Evolutionary conservation across 92 coral and sea anemone species (phyloP).

Genomic region (Palythoa grandis): DNA sequence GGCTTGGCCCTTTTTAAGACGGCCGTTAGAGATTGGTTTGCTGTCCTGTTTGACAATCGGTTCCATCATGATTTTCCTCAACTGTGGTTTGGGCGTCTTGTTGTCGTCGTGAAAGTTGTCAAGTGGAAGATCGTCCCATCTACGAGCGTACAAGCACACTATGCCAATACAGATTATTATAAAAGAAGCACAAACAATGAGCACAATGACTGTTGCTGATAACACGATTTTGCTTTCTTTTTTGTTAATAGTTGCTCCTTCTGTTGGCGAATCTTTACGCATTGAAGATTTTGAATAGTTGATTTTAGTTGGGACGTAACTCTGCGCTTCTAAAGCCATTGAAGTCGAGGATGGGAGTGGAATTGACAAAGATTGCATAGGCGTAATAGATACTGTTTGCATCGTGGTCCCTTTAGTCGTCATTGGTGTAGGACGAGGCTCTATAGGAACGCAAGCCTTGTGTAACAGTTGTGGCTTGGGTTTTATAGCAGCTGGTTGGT

Average conservation of each 20-base stretch:
- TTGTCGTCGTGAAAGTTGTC: background rate
- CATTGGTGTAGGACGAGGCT: background rate
- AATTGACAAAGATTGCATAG: background rate
- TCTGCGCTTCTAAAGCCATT: conserved; percentile 2
- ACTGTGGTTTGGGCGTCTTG: background rate
- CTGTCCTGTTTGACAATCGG: background rate
- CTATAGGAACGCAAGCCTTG: conserved; percentile 27
- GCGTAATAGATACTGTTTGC: background rate
- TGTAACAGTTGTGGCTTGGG: background rate
- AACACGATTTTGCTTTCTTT: background rate
- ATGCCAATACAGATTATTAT: conserved; percentile 3
- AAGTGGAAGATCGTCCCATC: conserved; percentile 12
- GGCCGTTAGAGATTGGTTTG: background rate
- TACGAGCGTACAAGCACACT: conserved; percentile 21
- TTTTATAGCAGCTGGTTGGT: background rate
- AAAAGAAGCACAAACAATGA: conserved; percentile 16
- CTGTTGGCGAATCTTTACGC: background rate
- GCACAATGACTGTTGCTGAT: conserved; percentile 25
- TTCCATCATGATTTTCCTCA: background rate
- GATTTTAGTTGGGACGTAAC: conserved; percentile 6
- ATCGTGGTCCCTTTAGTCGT: background rate
- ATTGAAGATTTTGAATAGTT: background rate
- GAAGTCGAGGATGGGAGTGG: conserved; percentile 23
- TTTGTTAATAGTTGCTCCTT: background rate
- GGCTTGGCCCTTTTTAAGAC: background rate